Evolutionary conservation across 1,140 invertebrate species (phyloP).

Genomic region (Whitmania pigra): DNA sequence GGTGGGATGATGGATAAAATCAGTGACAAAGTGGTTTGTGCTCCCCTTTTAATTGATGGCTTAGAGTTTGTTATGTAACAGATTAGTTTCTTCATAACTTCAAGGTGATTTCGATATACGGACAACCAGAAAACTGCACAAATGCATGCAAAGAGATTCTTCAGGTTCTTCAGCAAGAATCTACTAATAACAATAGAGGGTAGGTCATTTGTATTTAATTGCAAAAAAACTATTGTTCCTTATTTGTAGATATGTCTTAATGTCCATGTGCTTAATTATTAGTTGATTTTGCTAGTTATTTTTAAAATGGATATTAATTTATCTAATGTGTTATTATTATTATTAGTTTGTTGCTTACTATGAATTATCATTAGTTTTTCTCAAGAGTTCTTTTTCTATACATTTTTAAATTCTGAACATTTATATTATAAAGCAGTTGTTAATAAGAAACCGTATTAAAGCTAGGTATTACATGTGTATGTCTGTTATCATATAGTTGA

Average conservation of each 20-base stretch:
- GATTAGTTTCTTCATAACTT: slow-evolving; percentile 9
- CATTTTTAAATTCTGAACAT: too few relatives aligned
- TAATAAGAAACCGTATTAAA: too few relatives aligned
- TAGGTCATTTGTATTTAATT: background rate
- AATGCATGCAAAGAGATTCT: slow-evolving; percentile 88
- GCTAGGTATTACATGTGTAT: too few relatives aligned
- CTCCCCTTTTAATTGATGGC: background rate
- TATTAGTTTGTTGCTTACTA: too few relatives aligned
- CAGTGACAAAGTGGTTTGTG: slow-evolving; percentile 10
- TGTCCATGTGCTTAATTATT: background rate
- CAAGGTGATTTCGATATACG: slow-evolving; percentile 84
- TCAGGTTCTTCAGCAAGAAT: slow-evolving; percentile 92
- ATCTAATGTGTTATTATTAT: background rate
- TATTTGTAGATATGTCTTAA: background rate
- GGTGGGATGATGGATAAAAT: slow-evolving; percentile 74
- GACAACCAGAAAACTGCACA: slow-evolving; percentile 88
- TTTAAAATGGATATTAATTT: background rate
- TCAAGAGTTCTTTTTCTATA: too few relatives aligned
- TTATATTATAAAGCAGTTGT: too few relatives aligned
- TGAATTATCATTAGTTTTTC: too few relatives aligned
- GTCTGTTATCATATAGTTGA: too few relatives aligned
- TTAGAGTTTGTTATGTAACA: background rate
- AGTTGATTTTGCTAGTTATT: background rate
- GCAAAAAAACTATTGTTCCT: background rate
- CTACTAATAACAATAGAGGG: slow-evolving; percentile 52